phyloP scores from a whole-genome alignment of 2,113 vertebrate genomes.

The Myrmecophaga tridactyla region DNA sequence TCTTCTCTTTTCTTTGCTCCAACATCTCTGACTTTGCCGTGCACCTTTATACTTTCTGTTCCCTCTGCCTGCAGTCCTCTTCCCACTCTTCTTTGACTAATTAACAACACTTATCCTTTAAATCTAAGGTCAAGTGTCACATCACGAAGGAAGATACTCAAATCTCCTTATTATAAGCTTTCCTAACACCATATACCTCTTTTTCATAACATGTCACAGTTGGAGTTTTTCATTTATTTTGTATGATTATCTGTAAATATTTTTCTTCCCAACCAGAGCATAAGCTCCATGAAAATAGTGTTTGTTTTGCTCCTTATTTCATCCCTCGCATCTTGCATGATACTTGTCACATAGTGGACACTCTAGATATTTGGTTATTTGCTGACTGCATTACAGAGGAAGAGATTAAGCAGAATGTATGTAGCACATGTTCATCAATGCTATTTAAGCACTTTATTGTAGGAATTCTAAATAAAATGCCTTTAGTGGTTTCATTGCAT shows the following conservation, averaged over 20 bases:
- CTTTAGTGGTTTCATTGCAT: neutral
- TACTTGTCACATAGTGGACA: neutral
- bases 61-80: neutral
- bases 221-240: neutral
- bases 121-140: neutral
- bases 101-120: neutral
- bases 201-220: neutral
- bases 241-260: neutral
- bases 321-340: neutral
- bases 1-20: neutral
- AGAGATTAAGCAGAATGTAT: neutral
- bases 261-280: accelerated
- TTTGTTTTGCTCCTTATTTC: neutral
- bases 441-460: neutral
- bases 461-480: neutral
- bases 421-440: accelerated
- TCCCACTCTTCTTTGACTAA: neutral
- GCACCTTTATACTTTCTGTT: neutral
- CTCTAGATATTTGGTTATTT: accelerated
- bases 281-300: neutral
- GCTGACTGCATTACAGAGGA: neutral
- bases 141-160: neutral
- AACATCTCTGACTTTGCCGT: neutral
- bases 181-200: neutral
- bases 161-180: neutral